Evolutionary conservation across 2,797 vertebrate species (phyloP).

Genomic region (Dendrocincla fuliginosa): DNA sequence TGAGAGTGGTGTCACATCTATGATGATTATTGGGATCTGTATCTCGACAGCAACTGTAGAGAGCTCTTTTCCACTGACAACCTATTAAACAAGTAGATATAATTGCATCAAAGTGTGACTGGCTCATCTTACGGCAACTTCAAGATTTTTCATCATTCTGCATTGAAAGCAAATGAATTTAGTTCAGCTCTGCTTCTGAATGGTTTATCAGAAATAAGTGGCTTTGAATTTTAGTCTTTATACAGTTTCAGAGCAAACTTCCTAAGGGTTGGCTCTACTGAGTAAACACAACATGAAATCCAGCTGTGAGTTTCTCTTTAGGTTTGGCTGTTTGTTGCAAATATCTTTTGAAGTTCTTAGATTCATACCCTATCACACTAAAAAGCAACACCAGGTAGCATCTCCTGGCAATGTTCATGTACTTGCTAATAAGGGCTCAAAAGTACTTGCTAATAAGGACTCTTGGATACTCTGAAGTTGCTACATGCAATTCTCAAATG

Average conservation of each 20-base stretch:
- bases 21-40: neutral
- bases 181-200: neutral
- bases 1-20: neutral
- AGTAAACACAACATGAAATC: constrained; percentile 44
- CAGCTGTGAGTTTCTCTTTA: constrained; percentile 26
- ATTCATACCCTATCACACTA: neutral
- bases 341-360: constrained; percentile 23
- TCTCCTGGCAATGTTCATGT: neutral
- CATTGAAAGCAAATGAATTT: neutral
- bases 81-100: neutral
- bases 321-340: constrained; percentile 17
- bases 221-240: constrained; percentile 15
- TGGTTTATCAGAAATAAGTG: neutral
- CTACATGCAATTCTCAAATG: neutral
- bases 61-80: neutral
- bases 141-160: neutral
- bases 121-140: neutral
- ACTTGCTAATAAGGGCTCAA: neutral
- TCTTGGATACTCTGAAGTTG: neutral
- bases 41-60: neutral
- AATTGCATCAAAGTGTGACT: neutral
- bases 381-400: neutral
- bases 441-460: neutral
- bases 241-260: neutral
- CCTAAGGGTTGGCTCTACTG: neutral